These are phyloP conservation scores for Drosophila affinis DNA, from an alignment of 2,888 invertebrate species.

Conservation along the genomic window DNA sequence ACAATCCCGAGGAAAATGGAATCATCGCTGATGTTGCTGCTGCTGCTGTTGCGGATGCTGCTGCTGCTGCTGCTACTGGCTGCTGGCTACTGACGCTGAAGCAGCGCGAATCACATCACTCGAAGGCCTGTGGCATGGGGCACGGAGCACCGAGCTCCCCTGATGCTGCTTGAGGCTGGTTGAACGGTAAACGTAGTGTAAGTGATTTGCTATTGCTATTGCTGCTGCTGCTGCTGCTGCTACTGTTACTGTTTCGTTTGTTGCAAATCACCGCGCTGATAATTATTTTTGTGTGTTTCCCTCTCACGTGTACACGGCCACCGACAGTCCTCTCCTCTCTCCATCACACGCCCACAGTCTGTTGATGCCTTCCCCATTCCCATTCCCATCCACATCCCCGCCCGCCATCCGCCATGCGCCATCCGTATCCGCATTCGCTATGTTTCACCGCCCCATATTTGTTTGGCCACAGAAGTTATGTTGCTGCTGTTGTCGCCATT, in stretches of 20 bases:
- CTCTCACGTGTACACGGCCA: neutral
- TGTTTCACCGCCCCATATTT: slow-evolving; percentile 49
- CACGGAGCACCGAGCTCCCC: neutral
- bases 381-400: neutral
- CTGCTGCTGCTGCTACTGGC: neutral
- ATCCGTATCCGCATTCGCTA: slow-evolving; percentile 4
- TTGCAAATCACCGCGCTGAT: slow-evolving; percentile 38
- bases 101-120: slow-evolving; percentile 21
- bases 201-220: slow-evolving; percentile 58
- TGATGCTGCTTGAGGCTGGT: neutral
- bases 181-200: slow-evolving; percentile 61
- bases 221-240: slow-evolving; percentile 42
- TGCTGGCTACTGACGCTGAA: too few relatives aligned
- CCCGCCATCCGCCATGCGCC: neutral
- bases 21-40: slow-evolving; percentile 40
- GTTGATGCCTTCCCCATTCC: neutral
- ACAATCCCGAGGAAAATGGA: slow-evolving; percentile 37
- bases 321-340: neutral
- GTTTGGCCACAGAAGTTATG: slow-evolving; percentile 37
- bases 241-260: slow-evolving; percentile 21
- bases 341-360: neutral
- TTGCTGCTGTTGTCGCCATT: slow-evolving; percentile 7
- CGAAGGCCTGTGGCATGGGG: slow-evolving; percentile 39
- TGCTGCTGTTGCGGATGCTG: slow-evolving; percentile 3
- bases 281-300: slow-evolving; percentile 39